Base-by-base conservation (phyloP, 2,797 vertebrate genomes). In the Astyanax mexicanus region DNA sequence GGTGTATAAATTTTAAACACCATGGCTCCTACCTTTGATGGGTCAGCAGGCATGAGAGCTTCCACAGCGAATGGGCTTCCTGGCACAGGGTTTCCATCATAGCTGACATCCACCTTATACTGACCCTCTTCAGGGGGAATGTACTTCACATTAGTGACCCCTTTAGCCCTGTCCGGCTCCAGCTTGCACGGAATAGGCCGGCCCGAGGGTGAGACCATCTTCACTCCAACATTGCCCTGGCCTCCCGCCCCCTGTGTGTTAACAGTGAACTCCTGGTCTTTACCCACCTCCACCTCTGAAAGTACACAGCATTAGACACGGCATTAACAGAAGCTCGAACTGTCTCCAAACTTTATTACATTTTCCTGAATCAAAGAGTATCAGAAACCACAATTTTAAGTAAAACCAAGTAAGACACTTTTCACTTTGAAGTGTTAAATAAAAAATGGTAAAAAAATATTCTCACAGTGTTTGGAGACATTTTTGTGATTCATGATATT, bases 21-120 rank as follows among this genome's bases (percentile, higher is more conserved):
- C 47, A 51, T 29, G 42, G 8, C 0, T 15, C 54, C 35, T 89
- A 98, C 97, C 95, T 98, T 99, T 75, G 96, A 94, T 17, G 97
- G 94, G 84, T 98, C 96, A 0, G 96, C 95, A 23, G 97, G 97
- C 92, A 98, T 95, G 79, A 97, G 90, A 0, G 94, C 97, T 82
- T 98, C 97, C 52, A 98, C 92, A 0, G 94, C 84, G 80, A 98
- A 98, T 78, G 97, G 97, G 85, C 96, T 98, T 77, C 96, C 97
- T 0, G 94, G 94, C 12, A 99, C 93, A 0, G 96, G 96, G 87
- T 97, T 96, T 11, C 95, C 96, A 5, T 98, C 97, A 0, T 98
- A 98, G 88, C 91, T 94, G 85, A 99, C 89, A 60, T 98, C 97
- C 75, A 99, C 95, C 72, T 96, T 96, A 92, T 98, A 97, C 78